These are phyloP conservation scores for Caenorhabditis parvicauda DNA, from an alignment of 2,888 invertebrate genomes.

Conservation along the genomic window DNA sequence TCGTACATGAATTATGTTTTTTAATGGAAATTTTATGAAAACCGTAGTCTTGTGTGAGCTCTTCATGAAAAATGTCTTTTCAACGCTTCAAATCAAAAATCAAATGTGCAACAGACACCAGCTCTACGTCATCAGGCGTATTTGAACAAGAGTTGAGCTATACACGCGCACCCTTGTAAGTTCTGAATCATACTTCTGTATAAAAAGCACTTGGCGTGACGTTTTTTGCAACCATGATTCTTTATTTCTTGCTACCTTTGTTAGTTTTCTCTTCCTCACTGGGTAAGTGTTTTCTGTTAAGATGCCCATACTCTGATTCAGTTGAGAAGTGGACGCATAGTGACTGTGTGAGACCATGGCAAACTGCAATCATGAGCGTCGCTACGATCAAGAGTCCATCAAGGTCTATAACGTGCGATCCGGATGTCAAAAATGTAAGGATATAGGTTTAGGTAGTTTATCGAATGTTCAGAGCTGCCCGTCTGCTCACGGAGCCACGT, in stretches of 20 bases:
- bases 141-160: no score
- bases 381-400: constrained; percentile 30
- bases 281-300: no score
- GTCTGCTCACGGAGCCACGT: constrained; percentile 25
- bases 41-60: no score
- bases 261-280: no score
- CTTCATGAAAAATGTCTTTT: no score
- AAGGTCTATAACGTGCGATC: constrained; percentile 32
- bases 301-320: no score
- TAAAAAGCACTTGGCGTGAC: background rate
- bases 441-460: background rate
- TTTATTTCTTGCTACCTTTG: background rate
- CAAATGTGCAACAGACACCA: no score
- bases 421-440: constrained; percentile 9
- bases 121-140: no score
- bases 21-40: no score
- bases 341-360: constrained; percentile 41
- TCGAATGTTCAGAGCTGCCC: constrained; percentile 23
- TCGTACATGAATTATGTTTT: no score
- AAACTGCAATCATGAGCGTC: constrained; percentile 24
- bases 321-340: constrained; percentile 21
- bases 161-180: no score
- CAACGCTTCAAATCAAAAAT: no score
- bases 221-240: background rate
- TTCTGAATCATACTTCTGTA: background rate